phyloP scores from a whole-genome alignment of 2,797 vertebrate genomes.

The Diplodus puntazzo region DNA sequence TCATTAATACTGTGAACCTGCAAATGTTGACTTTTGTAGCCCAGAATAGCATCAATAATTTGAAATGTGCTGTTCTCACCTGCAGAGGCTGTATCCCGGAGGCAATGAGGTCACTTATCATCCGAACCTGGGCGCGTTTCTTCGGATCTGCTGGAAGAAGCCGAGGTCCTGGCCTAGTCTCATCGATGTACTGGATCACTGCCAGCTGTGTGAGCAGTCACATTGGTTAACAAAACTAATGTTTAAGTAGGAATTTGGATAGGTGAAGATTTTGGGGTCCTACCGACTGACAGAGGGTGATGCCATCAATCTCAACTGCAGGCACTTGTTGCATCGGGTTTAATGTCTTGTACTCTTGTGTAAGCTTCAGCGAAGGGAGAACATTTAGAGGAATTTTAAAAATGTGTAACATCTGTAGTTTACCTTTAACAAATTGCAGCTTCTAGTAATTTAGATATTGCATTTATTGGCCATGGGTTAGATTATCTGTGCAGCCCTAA shows the following conservation, averaged over 20 bases:
- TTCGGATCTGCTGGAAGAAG: conserved; percentile 92
- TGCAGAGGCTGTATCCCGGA: conserved; percentile 97
- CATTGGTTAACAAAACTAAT: background rate
- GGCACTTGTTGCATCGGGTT: conserved; percentile 99
- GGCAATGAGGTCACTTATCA: conserved; percentile 92
- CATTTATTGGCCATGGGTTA: too few relatives aligned
- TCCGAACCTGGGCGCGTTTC: conserved; percentile 91
- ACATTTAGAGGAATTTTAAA: background rate
- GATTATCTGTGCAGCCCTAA: too few relatives aligned
- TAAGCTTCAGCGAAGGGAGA: conserved; percentile 81
- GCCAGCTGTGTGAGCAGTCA: conserved; percentile 86
- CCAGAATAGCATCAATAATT: background rate
- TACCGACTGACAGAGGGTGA: conserved; percentile 93
- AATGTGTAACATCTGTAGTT: too few relatives aligned
- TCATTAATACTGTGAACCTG: background rate
- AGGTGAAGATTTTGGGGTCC: conserved; percentile 74
- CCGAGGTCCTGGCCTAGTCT: conserved; percentile 88
- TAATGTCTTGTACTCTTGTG: conserved; percentile 87
- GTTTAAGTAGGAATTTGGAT: background rate
- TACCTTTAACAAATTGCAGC: too few relatives aligned
- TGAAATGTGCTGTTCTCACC: conserved; percentile 76
- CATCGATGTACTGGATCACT: conserved; percentile 97
- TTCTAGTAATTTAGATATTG: too few relatives aligned
- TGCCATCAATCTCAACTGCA: conserved; percentile 92
- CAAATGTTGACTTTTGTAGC: background rate